Conservation (phyloP, 64 coral and sea anemone genomes). For the Platygyra sinensis region DNA sequence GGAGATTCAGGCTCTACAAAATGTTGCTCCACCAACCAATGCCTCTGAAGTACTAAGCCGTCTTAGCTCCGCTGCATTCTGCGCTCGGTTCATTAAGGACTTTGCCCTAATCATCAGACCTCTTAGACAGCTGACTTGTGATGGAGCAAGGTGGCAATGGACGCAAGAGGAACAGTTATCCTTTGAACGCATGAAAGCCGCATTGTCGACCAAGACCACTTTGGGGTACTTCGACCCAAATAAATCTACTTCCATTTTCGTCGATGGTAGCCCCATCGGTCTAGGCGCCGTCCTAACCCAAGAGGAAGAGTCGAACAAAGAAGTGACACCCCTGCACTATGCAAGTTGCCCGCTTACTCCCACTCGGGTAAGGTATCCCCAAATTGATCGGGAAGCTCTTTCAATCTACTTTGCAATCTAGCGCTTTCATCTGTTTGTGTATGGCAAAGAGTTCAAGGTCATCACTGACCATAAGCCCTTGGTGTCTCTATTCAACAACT, state of each 20-base stretch:
- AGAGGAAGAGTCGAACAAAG: conserved; percentile 16
- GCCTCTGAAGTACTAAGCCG: conserved; percentile 38
- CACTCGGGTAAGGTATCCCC: conserved; percentile 61
- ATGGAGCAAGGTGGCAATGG: conserved; percentile 42
- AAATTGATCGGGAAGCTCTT: conserved; percentile 65
- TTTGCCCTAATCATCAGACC: conserved; percentile 40
- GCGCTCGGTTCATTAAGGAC: conserved; percentile 33
- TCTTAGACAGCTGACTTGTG: conserved; percentile 38
- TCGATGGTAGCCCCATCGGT: conserved; percentile 59
- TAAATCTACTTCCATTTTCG: conserved; percentile 28
- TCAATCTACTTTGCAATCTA: conserved; percentile 71
- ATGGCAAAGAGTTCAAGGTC: conserved; percentile 67
- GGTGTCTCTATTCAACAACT: conserved; percentile 53
- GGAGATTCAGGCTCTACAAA: too few relatives aligned
- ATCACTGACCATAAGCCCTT: conserved; percentile 75
- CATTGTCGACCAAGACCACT: conserved; percentile 14
- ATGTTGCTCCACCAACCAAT: conserved; percentile 31
- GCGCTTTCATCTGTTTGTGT: conserved; percentile 65
- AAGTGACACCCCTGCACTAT: conserved; percentile 14
- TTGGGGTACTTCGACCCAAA: conserved; percentile 50
- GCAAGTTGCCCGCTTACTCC: conserved; percentile 50
- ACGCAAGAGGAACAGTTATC: conserved; percentile 30
- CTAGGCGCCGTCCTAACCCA: conserved; percentile 53
- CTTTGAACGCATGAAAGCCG: conserved; percentile 47
- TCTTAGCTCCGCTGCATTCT: conserved; percentile 34